Conservation (phyloP, 2,113 vertebrate species). For the Columba janthina region DNA sequence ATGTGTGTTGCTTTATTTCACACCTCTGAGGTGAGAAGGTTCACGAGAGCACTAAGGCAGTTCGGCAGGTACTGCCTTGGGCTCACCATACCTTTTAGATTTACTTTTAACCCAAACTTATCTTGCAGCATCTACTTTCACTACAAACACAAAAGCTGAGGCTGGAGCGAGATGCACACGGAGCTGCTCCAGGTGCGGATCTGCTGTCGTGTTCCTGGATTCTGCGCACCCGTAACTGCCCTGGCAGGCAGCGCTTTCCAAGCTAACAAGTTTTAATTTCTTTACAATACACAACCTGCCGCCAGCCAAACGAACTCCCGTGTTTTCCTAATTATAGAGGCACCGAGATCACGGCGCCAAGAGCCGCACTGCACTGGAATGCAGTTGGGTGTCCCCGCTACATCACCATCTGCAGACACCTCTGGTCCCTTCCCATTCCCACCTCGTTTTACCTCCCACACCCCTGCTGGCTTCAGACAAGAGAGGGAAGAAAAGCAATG, state of each 20-base stretch:
- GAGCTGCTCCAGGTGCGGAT: not conserved
- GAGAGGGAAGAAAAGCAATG: not conserved
- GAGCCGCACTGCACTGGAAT: not conserved
- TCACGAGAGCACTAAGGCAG: not conserved
- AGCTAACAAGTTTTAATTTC: not conserved
- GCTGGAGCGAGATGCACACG: accelerated
- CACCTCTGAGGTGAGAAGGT: not conserved
- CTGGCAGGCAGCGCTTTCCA: not conserved
- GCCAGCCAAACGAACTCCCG: not conserved
- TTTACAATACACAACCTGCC: not conserved
- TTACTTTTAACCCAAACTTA: not conserved
- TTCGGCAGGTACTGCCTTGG: not conserved
- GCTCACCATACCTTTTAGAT: not conserved
- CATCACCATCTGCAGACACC: not conserved
- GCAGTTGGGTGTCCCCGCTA: not conserved
- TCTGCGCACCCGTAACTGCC: not conserved
- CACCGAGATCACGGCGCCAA: not conserved
- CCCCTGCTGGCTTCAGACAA: not conserved
- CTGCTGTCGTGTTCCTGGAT: not conserved
- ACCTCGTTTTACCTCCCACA: not conserved
- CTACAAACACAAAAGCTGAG: not conserved
- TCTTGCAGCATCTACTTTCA: not conserved
- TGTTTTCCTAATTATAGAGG: not conserved
- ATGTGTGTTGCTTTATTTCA: not conserved
- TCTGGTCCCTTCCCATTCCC: not conserved